Conservation (phyloP, 2,113 vertebrate genomes). For the Benitochromis conjunctus region DNA sequence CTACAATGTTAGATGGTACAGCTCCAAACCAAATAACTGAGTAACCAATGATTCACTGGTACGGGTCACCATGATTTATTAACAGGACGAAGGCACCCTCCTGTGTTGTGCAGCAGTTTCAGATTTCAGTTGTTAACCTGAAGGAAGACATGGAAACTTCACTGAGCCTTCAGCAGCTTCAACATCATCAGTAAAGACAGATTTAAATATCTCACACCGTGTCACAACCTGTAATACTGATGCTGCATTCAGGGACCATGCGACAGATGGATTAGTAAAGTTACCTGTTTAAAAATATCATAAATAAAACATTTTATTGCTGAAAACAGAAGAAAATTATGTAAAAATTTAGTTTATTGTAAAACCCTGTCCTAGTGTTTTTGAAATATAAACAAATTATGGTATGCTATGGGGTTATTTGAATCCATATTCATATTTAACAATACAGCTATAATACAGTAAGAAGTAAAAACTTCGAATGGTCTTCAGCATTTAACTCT, state of each 20-base stretch:
- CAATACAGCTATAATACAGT: no score
- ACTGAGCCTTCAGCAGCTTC: not conserved
- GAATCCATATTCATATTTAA: no score
- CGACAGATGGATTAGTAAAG: not conserved
- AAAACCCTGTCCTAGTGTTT: not conserved
- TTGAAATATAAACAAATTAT: no score
- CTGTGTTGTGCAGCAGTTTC: not conserved
- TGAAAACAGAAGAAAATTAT: not conserved
- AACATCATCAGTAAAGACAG: not conserved
- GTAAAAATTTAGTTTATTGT: not conserved
- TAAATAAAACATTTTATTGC: not conserved
- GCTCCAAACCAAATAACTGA: not conserved
- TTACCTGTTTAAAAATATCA: not conserved
- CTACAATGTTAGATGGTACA: not conserved
- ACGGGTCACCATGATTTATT: rapidly evolving
- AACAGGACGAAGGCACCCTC: not conserved
- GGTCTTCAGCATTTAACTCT: no score
- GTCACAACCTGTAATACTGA: not conserved
- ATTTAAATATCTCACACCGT: not conserved
- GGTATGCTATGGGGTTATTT: no score
- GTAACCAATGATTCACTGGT: not conserved
- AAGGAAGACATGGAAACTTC: rapidly evolving
- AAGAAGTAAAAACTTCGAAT: no score
- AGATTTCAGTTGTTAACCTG: rapidly evolving
- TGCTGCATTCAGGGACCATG: not conserved